A percentile compares a stretch with the other conserved stretches of the same genome.
Evolutionary conservation across 2,888 invertebrate genomes (phyloP).

Genomic region (Ochropacha duplaris): DNA sequence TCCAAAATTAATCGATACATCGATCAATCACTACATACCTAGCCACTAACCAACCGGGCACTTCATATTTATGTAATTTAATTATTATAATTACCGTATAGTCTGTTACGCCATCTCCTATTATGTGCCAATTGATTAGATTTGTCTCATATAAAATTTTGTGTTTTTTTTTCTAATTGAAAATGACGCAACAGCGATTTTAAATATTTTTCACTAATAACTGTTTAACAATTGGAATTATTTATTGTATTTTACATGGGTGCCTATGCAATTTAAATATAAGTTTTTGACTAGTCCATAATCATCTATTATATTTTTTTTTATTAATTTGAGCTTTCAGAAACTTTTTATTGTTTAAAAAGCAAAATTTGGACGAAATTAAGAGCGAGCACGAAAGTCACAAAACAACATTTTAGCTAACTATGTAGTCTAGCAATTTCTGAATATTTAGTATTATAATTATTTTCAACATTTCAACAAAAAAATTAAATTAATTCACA

Average conservation of each 20-base stretch:
- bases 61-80: slow-evolving; percentile 24
- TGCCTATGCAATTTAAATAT: slow-evolving; percentile 29
- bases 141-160: slow-evolving; percentile 5
- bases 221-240: slow-evolving; percentile 44
- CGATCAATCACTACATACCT: slow-evolving; percentile 40
- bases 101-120: slow-evolving; percentile 21
- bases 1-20: slow-evolving; percentile 29
- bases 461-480: not conserved
- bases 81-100: slow-evolving; percentile 16
- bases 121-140: slow-evolving; percentile 13
- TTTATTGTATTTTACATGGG: slow-evolving; percentile 39
- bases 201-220: slow-evolving; percentile 43
- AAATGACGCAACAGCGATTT: slow-evolving; percentile 23
- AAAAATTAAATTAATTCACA: slow-evolving; percentile 3
- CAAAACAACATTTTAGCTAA: slow-evolving; percentile 6
- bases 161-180: slow-evolving; percentile 17
- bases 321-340: slow-evolving; percentile 46
- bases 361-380: slow-evolving; percentile 6
- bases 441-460: slow-evolving; percentile 13
- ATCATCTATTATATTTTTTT: slow-evolving; percentile 18
- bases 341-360: slow-evolving; percentile 20
- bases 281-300: slow-evolving; percentile 31
- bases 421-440: slow-evolving; percentile 22
- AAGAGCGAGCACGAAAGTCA: slow-evolving; percentile 7
- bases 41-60: slow-evolving; percentile 45